These are phyloP conservation scores for Danio choprae DNA, from an alignment of 2,797 vertebrate species.

Conservation along the genomic window DNA sequence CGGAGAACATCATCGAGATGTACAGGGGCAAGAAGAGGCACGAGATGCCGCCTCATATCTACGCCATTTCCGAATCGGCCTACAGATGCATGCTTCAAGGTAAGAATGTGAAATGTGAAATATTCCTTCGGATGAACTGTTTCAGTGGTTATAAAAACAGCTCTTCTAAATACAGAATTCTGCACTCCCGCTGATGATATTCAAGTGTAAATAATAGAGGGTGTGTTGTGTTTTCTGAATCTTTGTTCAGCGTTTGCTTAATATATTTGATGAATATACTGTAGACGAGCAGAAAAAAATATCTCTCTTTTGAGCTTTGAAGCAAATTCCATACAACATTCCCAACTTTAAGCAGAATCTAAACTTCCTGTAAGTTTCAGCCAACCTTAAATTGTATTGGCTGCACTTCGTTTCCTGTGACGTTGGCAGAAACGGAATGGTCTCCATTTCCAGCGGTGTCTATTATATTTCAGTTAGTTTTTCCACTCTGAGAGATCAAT, in stretches of 20 bases:
- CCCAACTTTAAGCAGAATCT: background rate
- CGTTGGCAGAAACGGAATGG: conserved; percentile 21
- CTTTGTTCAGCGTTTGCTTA: conserved; percentile 21
- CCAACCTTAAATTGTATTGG: conserved; percentile 44
- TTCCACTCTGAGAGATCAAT: conserved; percentile 56
- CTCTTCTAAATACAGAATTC: background rate
- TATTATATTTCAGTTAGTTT: conserved; percentile 53
- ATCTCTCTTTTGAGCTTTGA: conserved; percentile 9
- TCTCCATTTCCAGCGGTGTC: conserved; percentile 40
- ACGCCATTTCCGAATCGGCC: conserved; percentile 96
- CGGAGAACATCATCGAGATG: conserved; percentile 99
- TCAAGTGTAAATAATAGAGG: background rate
- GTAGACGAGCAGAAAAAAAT: conserved; percentile 3
- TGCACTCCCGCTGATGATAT: background rate
- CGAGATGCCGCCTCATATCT: conserved; percentile 98
- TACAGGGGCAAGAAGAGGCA: conserved; percentile 98
- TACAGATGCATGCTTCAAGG: conserved; percentile 99
- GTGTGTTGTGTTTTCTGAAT: background rate
- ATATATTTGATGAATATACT: background rate
- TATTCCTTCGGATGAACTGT: background rate
- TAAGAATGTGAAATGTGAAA: conserved; percentile 66
- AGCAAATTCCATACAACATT: background rate
- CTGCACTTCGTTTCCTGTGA: conserved; percentile 40
- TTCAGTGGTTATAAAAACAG: background rate
- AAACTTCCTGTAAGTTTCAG: background rate